A percentile compares a stretch with the other conserved stretches of the same genome.
These are phyloP conservation scores for Lasiommata megera DNA, from an alignment of 2,888 invertebrate genomes.

Conservation along the genomic window DNA sequence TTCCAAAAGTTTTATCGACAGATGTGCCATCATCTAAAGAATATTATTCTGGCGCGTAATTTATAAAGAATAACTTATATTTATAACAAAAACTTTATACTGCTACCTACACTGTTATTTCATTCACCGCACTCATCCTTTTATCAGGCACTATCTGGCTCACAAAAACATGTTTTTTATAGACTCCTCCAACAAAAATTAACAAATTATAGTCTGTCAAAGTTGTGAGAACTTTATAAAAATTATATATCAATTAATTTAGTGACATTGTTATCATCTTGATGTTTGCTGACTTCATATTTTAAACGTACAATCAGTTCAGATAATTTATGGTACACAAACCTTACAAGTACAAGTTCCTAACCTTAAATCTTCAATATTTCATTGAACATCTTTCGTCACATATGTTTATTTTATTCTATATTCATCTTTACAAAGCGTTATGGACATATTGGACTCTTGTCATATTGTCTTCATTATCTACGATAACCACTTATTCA, in stretches of 20 bases:
- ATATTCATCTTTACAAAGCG: not conserved
- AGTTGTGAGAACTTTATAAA: too few relatives aligned
- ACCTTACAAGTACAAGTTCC: too few relatives aligned
- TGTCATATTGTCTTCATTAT: slow-evolving; percentile 12
- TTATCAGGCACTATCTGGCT: not conserved
- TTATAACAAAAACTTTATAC: not conserved
- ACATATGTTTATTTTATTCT: too few relatives aligned
- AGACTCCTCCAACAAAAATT: not conserved
- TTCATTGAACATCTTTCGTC: too few relatives aligned
- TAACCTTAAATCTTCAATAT: too few relatives aligned
- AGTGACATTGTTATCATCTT: too few relatives aligned
- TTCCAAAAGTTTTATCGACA: too few relatives aligned
- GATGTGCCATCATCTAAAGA: too few relatives aligned
- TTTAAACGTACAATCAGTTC: too few relatives aligned
- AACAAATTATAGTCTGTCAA: not conserved
- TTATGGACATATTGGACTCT: not conserved
- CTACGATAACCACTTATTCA: slow-evolving; percentile 37
- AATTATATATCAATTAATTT: too few relatives aligned
- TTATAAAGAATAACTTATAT: not conserved
- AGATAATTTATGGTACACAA: too few relatives aligned
- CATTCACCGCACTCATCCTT: not conserved
- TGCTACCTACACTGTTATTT: not conserved
- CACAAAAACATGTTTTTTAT: not conserved
- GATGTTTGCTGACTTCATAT: too few relatives aligned
- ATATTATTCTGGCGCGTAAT: not conserved